These are phyloP conservation scores for Phrynocephalus vlangalii DNA, from an alignment of 2,797 vertebrate genomes.

Conservation along the genomic window DNA sequence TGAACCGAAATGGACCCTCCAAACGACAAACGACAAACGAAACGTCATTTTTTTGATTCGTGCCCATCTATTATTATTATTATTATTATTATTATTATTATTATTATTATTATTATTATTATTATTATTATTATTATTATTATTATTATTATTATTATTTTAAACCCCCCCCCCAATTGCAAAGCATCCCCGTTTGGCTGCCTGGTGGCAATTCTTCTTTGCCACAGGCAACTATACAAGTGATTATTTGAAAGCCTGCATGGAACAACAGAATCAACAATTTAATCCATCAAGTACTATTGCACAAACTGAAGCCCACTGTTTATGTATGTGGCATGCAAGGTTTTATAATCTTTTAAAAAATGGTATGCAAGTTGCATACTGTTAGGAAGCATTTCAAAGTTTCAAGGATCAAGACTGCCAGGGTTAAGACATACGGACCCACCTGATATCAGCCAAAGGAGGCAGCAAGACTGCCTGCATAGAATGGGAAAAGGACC, in stretches of 20 bases:
- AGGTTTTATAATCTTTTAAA: too few relatives aligned
- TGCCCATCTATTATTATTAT: too few relatives aligned
- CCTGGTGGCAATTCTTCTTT: not conserved
- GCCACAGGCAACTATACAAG: not conserved
- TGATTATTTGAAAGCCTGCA: slow-evolving; percentile 1
- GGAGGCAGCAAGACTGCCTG: not conserved
- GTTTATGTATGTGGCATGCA: not conserved
- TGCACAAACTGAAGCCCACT: not conserved
- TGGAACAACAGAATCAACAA: slow-evolving; percentile 12
- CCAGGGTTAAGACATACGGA: too few relatives aligned
- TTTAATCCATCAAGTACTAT: slow-evolving; percentile 1
- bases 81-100: too few relatives aligned
- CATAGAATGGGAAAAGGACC: not conserved
- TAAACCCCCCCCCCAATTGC: too few relatives aligned
- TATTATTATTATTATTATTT: too few relatives aligned
- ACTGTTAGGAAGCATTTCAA: not conserved
- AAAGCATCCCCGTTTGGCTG: not conserved
- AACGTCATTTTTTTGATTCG: too few relatives aligned
- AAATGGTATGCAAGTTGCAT: not conserved
- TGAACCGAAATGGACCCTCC: too few relatives aligned
- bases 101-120: too few relatives aligned
- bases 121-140: too few relatives aligned
- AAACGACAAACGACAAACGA: too few relatives aligned
- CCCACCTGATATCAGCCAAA: not conserved
- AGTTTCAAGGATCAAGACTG: not conserved